Evolutionary conservation across 2,888 invertebrate species (phyloP).

Genomic region (Magallana nippona): DNA sequence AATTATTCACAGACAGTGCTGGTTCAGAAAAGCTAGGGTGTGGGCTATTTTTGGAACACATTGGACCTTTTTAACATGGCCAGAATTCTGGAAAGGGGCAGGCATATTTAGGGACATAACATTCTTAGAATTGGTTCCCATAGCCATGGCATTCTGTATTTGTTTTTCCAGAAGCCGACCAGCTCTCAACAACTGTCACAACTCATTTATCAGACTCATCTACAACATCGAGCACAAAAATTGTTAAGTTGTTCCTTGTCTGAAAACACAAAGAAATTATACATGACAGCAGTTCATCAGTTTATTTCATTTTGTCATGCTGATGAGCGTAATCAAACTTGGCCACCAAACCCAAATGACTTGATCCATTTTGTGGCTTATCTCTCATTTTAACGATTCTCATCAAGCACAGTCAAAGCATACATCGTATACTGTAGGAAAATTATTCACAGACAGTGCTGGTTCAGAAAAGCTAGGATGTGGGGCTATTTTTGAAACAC

Average conservation of each 20-base stretch:
- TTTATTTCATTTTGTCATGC: neutral
- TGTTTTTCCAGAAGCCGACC: neutral
- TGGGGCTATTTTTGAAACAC: no score
- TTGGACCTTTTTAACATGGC: neutral
- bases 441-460: no score
- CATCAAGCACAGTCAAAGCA: slow-evolving; percentile 2
- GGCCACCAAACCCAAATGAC: slow-evolving; percentile 3
- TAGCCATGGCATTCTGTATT: neutral
- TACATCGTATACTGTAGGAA: no score
- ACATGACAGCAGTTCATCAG: neutral
- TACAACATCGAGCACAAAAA: neutral
- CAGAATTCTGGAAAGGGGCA: neutral
- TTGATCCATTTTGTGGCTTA: slow-evolving; percentile 7
- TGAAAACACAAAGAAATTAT: neutral
- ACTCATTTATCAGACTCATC: slow-evolving; percentile 1
- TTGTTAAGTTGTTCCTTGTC: neutral
- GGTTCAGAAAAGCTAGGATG: no score
- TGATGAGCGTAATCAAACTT: neutral
- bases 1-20: neutral
- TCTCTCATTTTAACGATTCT: neutral
- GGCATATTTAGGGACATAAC: slow-evolving; percentile 2
- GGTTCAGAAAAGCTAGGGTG: neutral
- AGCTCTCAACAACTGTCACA: neutral
- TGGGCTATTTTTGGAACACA: neutral
- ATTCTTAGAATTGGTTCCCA: neutral